A percentile compares a stretch with the other conserved stretches of the same genome.
phyloP scores from a whole-genome alignment of 2,797 vertebrate genomes.

The Oceanodroma leucorhoa region DNA sequence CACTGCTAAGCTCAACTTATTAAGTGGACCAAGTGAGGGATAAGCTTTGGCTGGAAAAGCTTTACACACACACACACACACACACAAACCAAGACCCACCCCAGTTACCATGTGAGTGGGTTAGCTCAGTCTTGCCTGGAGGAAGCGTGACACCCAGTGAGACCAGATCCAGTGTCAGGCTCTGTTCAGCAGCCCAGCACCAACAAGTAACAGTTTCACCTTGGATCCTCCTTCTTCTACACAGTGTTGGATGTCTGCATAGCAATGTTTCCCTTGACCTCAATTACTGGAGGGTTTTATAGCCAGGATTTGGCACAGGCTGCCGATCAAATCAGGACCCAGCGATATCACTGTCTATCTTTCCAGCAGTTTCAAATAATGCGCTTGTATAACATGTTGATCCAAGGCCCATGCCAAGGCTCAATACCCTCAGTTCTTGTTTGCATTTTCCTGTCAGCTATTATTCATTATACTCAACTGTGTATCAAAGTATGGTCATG shows the following conservation, averaged over 20 bases:
- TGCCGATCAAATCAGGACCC: not conserved
- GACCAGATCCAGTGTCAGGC: not conserved
- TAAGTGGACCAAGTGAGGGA: not conserved
- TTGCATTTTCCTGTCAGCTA: not conserved
- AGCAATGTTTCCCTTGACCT: not conserved
- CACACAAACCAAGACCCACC: not conserved
- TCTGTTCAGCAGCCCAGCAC: not conserved
- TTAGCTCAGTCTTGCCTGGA: not conserved
- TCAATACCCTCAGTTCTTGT: not conserved
- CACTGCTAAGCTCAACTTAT: not conserved
- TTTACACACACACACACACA: not conserved
- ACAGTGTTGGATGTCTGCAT: not conserved
- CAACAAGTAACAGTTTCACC: not conserved
- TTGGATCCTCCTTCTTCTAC: not conserved
- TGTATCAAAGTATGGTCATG: not conserved
- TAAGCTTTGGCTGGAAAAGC: not conserved
- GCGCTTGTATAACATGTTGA: not conserved
- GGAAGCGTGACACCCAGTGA: fast-evolving
- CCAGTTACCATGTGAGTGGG: not conserved
- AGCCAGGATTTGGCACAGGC: not conserved
- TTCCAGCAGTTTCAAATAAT: not conserved
- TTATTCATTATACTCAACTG: not conserved
- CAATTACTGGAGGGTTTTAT: not conserved
- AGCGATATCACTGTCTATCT: not conserved
- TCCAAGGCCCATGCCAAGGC: not conserved